phyloP scores from a whole-genome alignment of 2,888 invertebrate genomes.

The Seladonia tumulorum region DNA sequence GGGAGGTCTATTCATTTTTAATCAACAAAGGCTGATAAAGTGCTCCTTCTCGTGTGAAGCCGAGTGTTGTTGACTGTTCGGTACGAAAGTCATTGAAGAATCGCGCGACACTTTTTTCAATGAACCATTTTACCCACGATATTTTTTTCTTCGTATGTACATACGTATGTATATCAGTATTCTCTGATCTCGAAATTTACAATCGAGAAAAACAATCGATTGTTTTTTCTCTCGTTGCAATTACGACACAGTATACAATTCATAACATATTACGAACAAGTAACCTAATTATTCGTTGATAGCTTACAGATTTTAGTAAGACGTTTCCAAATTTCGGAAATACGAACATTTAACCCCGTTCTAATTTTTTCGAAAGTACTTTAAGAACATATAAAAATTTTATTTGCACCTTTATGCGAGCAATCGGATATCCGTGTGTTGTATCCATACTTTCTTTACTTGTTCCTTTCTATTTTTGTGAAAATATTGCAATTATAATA shows the following conservation, averaged over 20 bases:
- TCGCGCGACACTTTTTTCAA: background rate
- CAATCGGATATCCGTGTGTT: no score
- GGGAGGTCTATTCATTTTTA: constrained; percentile 20
- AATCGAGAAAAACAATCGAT: no score
- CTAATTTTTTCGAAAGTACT: no score
- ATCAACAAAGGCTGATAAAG: constrained; percentile 11
- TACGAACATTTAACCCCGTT: no score
- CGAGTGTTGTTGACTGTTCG: constrained; percentile 1
- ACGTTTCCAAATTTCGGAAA: no score
- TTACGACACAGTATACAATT: background rate
- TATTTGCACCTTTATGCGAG: no score
- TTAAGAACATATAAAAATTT: no score
- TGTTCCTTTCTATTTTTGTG: no score
- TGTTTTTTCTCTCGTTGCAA: background rate
- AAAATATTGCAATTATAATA: no score
- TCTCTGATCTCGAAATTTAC: background rate
- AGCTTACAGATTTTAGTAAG: background rate
- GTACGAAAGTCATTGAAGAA: background rate
- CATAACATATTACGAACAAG: background rate
- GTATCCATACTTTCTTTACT: no score
- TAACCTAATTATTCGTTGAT: background rate
- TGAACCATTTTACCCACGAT: background rate
- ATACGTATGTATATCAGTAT: background rate
- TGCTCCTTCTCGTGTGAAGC: background rate
- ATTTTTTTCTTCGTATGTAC: background rate